Evolutionary conservation across 2,888 invertebrate genomes (phyloP), one percentile per base, ranked within the genome.

Genomic region (Penaeus monodon): DNA sequence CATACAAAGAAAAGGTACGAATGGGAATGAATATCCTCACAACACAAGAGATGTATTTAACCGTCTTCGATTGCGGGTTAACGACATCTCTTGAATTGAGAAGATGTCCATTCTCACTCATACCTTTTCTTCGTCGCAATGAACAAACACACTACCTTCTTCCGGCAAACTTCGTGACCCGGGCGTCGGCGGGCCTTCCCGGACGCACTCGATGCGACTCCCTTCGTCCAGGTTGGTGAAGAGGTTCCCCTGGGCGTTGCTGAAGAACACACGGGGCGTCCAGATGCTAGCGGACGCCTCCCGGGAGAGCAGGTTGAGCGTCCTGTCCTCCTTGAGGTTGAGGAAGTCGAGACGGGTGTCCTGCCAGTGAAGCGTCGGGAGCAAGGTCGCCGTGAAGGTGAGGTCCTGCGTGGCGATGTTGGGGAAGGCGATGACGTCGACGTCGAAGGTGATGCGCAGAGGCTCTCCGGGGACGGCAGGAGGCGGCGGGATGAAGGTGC

Each of bases 181-280:
- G 3, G 81, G 84, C 27, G 24, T 57, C 7, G 78, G 65, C 8
- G 24, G 44, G n/a, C 86, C 86, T 14, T 82, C 70, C 0, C 80
- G 78, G 1, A 88, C 77, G 29, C 83, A 84, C 78, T 89, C 89
- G 1, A 89, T 70, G 0, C 85, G 66, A 20, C 86, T n/a, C 17
- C 89, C 89, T 83, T 88, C 83, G 38, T 88, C 77, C 63, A 89
- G 81, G 44, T 89, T 88, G 24, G 88, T 88, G 68, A 86, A 88
- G 24, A 89, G 22, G 38, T 89, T 89, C 20, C 82, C 86, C 8
- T 83, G 73, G 29, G 89, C 89, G 57, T 89, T 89, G 57, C 84
- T 84, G 82, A 89, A 89, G 79, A 88, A 89, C 20, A 89, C 84
- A 27, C 68, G 49, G 7, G 89, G 89, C 12, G 88, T 89, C 89